Conservation (phyloP, 2,797 vertebrate species). For the Notolabrus celidotus region DNA sequence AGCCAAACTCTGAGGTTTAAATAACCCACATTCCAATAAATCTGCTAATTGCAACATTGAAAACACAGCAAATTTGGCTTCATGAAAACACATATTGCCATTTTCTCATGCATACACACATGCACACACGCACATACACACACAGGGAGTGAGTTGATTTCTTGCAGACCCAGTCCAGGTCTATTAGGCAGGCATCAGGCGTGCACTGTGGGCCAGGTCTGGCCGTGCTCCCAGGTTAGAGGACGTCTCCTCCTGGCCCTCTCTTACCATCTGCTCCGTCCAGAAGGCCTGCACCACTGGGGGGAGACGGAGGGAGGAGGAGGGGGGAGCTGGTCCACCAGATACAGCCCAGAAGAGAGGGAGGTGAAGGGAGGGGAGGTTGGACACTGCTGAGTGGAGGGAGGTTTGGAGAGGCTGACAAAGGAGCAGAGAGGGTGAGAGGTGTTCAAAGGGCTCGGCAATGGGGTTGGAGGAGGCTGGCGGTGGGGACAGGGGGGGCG, state of each 20-base stretch:
- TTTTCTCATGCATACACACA: constrained; percentile 18
- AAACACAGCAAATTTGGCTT: constrained; percentile 26
- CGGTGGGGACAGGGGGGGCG: constrained; percentile 20
- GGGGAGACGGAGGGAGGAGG: constrained; percentile 28
- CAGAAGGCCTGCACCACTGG: constrained; percentile 81
- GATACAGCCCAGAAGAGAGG: constrained; percentile 62
- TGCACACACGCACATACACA: constrained; percentile 32
- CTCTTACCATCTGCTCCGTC: constrained; percentile 85
- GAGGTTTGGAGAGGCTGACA: constrained; percentile 9
- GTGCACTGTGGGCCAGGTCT: constrained; percentile 75
- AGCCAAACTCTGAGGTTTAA: constrained; percentile 31
- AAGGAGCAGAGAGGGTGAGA: constrained; percentile 38
- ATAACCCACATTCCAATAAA: constrained; percentile 41
- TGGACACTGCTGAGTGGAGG: constrained; percentile 20
- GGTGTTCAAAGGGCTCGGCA: constrained; percentile 34
- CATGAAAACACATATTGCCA: constrained; percentile 32
- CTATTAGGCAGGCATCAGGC: constrained; percentile 80
- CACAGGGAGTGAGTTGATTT: constrained; percentile 40
- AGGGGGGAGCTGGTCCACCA: constrained; percentile 33
- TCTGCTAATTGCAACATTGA: constrained; percentile 25
- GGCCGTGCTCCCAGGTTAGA: constrained; percentile 85
- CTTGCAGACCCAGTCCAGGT: constrained; percentile 71
- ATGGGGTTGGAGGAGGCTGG: constrained; percentile 20
- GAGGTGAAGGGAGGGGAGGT: constrained; percentile 5
- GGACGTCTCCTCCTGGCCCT: constrained; percentile 83